Evolutionary conservation across 2,797 vertebrate genomes (phyloP).

Genomic region (Falco novaeseelandiae): DNA sequence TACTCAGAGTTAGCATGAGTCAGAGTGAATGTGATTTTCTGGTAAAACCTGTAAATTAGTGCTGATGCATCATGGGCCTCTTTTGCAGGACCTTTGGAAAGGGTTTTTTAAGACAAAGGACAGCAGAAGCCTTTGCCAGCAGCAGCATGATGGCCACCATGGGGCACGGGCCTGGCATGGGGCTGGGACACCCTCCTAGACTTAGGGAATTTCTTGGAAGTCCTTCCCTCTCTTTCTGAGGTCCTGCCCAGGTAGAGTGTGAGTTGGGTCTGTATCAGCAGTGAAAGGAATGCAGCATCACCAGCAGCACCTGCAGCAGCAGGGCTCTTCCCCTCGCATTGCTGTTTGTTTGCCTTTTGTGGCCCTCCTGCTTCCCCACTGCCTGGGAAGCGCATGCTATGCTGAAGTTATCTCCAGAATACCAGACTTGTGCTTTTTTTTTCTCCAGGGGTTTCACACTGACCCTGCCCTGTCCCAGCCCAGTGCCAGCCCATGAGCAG

Average conservation of each 20-base stretch:
- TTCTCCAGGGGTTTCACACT: background rate
- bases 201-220: background rate
- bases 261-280: background rate
- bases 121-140: background rate
- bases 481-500: background rate
- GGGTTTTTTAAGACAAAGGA: background rate
- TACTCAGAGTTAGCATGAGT: too few species aligned
- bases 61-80: background rate
- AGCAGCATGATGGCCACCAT: background rate
- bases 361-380: too few species aligned
- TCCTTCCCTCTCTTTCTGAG: background rate
- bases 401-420: background rate
- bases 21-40: background rate
- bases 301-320: background rate
- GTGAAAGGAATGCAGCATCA: background rate
- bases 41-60: background rate
- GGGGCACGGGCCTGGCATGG: background rate
- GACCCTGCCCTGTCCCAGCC: background rate
- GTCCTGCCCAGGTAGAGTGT: background rate
- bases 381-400: rapidly evolving
- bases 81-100: background rate
- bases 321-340: background rate
- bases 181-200: background rate
- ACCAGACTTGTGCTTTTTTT: rapidly evolving
- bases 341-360: too few species aligned